Conservation (phyloP, 2,113 vertebrate genomes). For the rat (Rattus norvegicus) region DNA sequence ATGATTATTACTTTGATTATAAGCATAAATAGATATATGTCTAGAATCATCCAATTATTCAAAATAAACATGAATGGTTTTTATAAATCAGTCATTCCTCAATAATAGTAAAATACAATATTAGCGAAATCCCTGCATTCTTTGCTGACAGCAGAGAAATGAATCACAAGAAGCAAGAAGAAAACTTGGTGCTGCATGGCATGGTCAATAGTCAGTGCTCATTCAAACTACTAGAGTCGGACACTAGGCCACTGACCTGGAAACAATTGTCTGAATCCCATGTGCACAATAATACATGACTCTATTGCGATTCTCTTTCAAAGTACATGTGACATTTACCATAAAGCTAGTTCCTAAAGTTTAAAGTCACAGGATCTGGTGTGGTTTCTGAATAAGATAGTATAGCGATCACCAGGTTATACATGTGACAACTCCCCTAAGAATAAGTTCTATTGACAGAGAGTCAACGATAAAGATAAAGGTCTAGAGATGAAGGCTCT, state of each 20-base stretch:
- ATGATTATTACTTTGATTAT: not conserved
- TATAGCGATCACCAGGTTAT: not conserved
- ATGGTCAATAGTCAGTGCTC: not conserved
- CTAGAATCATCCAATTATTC: not conserved
- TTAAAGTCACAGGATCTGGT: not conserved
- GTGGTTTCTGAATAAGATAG: not conserved
- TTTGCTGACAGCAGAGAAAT: not conserved
- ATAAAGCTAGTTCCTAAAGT: not conserved
- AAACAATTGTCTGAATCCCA: not conserved
- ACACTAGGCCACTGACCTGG: not conserved
- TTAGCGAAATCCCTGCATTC: not conserved
- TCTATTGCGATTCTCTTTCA: not conserved
- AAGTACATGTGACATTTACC: not conserved
- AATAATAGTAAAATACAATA: not conserved
- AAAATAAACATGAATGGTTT: not conserved
- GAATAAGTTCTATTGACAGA: not conserved
- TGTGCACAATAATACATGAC: not conserved
- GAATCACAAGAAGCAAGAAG: not conserved
- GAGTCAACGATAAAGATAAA: not conserved
- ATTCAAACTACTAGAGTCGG: not conserved
- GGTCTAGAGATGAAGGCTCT: not conserved
- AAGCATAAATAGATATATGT: fast-evolving
- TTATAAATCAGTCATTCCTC: not conserved
- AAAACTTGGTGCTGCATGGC: not conserved
- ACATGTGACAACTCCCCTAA: not conserved